These are phyloP conservation scores for Epinephelus cyanopodus DNA, from an alignment of 2,113 vertebrate genomes.

Conservation along the genomic window DNA sequence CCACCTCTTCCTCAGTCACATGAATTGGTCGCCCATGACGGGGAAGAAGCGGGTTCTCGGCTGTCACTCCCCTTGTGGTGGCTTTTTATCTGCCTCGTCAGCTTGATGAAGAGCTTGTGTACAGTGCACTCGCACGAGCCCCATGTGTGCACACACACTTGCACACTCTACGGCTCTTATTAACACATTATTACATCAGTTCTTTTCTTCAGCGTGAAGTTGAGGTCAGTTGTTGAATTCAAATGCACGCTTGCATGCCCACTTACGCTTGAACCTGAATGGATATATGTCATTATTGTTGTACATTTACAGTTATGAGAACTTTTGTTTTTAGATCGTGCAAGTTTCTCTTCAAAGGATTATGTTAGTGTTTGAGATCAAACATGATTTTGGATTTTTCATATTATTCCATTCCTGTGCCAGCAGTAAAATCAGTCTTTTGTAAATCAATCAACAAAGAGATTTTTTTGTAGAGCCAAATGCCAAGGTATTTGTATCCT, in stretches of 20 bases:
- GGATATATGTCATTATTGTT: neutral
- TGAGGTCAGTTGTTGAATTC: conserved; percentile 7
- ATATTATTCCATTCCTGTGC: neutral
- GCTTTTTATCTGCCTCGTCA: conserved; percentile 32
- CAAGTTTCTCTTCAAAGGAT: neutral
- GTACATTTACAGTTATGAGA: neutral
- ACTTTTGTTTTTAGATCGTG: neutral
- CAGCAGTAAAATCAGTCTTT: no score
- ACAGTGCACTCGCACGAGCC: neutral
- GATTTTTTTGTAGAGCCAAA: neutral
- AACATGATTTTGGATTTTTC: neutral
- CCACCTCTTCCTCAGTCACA: conserved; percentile 28
- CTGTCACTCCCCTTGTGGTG: conserved; percentile 5
- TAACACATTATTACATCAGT: conserved; percentile 24
- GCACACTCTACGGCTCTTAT: neutral
- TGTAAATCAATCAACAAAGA: no score
- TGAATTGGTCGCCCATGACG: neutral
- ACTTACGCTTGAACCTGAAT: neutral
- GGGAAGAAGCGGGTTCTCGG: conserved; percentile 5
- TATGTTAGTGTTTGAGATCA: neutral
- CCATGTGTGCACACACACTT: neutral
- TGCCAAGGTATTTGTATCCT: neutral
- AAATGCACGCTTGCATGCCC: neutral
- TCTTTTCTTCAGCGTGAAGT: neutral
- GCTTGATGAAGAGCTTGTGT: conserved; percentile 30